A percentile compares a stretch with the other conserved stretches of the same genome.
Conservation (phyloP, 2,797 vertebrate species). For the Sebastes minor region DNA sequence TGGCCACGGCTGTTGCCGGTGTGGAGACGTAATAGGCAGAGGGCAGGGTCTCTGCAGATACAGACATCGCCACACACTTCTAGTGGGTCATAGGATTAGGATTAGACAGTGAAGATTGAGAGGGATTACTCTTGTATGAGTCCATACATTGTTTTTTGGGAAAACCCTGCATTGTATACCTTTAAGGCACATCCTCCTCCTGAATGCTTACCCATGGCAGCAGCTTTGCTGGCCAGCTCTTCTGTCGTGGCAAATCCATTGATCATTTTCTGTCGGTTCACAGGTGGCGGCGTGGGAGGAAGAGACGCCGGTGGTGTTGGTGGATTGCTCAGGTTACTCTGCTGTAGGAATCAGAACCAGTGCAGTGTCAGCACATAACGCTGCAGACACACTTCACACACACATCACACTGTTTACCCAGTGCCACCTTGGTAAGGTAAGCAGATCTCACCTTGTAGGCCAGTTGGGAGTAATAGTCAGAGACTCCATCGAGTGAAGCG, state of each 20-base stretch:
- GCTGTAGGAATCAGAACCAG: conserved; percentile 79
- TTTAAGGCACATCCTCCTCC: not conserved
- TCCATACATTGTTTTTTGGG: not conserved
- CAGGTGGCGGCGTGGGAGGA: conserved; percentile 96
- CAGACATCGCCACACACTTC: not conserved
- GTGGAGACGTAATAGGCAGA: too few relatives aligned
- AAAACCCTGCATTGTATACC: not conserved
- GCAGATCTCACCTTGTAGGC: conserved; percentile 91
- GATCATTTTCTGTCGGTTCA: conserved; percentile 97
- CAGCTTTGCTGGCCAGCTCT: conserved; percentile 93
- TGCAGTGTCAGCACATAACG: conserved; percentile 28
- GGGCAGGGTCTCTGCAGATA: not conserved
- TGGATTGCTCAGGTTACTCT: conserved; percentile 99
- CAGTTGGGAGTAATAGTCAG: conserved; percentile 98
- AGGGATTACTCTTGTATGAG: not conserved
- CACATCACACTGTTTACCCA: not conserved
- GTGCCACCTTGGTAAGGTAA: not conserved
- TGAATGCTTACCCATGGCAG: conserved; percentile 85
- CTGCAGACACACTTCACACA: not conserved
- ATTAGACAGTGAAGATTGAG: not conserved
- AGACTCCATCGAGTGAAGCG: conserved; percentile 94
- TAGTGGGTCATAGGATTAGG: not conserved
- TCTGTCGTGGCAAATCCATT: conserved; percentile 98
- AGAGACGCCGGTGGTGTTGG: conserved; percentile 98
- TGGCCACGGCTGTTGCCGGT: too few relatives aligned